Conservation (phyloP, 1,140 invertebrate species). For the Periplaneta americana region DNA sequence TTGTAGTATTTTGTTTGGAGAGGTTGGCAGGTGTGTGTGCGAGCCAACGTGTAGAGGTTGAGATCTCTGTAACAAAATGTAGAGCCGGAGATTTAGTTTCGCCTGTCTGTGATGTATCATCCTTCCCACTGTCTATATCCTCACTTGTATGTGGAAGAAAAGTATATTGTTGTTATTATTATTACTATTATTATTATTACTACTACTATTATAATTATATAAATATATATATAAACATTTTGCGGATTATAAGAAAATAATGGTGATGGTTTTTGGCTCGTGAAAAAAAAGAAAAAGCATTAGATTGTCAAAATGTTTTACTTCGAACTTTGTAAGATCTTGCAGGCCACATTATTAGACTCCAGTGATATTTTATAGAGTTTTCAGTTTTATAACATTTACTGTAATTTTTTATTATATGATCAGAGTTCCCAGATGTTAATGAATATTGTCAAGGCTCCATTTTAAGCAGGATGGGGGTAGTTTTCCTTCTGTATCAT, state of each 20-base stretch:
- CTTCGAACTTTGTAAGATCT: background rate
- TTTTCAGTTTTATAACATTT: background rate
- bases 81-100: background rate
- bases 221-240: background rate
- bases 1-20: background rate
- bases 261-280: background rate
- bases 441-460: too few species aligned
- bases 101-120: background rate
- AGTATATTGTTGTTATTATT: background rate
- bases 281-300: background rate
- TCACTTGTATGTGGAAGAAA: background rate
- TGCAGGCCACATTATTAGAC: background rate
- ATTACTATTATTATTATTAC: background rate
- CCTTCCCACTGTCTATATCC: background rate
- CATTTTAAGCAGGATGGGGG: too few species aligned
- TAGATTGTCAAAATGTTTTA: too few species aligned
- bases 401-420: background rate
- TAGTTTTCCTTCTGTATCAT: too few species aligned
- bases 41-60: background rate
- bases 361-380: background rate
- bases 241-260: background rate
- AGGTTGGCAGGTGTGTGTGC: background rate
- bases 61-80: background rate
- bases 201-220: background rate
- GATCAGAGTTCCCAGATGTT: background rate